Evolutionary conservation across 2,797 vertebrate genomes (phyloP), one percentile per base, ranked within the genome.

Genomic region (Phrynocephalus guinanensis): DNA sequence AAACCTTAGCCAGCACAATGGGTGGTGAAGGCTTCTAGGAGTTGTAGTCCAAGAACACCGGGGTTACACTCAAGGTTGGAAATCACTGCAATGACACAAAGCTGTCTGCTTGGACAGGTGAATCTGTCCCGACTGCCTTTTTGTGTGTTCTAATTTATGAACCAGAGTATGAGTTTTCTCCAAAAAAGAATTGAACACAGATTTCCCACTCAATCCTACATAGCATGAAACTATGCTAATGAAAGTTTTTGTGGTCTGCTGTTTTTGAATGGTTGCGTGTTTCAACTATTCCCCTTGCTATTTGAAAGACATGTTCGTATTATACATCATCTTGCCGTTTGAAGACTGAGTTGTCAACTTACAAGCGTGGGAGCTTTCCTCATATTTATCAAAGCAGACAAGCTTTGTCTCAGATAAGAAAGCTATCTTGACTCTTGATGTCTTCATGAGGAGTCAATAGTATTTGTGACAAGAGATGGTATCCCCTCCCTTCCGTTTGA

Each of bases 381-480:
- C 44, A 2, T 81, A 91, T 92, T 88, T 92, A 78, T 92, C 80
- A 89, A 86, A 90, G 79, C 7, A 80, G 79, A 84, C 78, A 82
- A 86, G 38, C 60, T 89, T 89, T 86, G 3, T 89, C 33, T 91
- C 56, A 68, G 86, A 28, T 80, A 79, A 86, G 0, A 33, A 81
- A 83, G 0, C 33, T n/a, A 44, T 72, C 81, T 86, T 83, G 71
- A 75, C 78, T 86, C 79, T 82, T 77, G 48, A 88, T 91, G 84
- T 92, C 92, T 94, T 95, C 22, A 56, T 93, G 87, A 92, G 81
- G 91, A 72, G 73, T 87, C 87, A 81, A 52, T 78, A 85, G 52
- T 44, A 44, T 18, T 66, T 84, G 9, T 68, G 71, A 92, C 91
- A 91, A 56, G 79, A 84, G 94, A 91, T 24, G 50, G 84, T 89